phyloP scores from a whole-genome alignment of 1,140 invertebrate genomes.

The Pseudomyrmex dendroicus region DNA sequence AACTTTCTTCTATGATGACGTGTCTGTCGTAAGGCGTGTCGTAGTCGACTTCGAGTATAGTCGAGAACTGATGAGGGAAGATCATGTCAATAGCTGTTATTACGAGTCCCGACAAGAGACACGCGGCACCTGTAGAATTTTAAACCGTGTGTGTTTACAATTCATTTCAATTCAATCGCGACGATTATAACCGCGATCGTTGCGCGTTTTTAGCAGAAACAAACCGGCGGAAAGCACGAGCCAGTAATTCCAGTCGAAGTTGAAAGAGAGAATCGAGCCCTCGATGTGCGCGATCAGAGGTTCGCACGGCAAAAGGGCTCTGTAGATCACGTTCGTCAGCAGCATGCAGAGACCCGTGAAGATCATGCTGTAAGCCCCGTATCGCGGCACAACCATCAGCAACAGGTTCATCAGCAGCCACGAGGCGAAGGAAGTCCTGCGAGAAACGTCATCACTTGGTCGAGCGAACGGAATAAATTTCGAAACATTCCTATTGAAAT shows the following conservation, averaged over 20 bases:
- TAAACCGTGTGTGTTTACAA: no score
- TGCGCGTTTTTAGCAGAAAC: not conserved
- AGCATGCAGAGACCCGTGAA: slow-evolving; percentile 92
- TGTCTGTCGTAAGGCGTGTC: slow-evolving; percentile 97
- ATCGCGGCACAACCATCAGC: slow-evolving; percentile 95
- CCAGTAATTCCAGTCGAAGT: slow-evolving; percentile 97
- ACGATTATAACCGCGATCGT: not conserved
- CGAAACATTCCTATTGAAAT: not conserved
- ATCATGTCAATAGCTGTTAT: slow-evolving; percentile 93
- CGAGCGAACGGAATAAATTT: not conserved
- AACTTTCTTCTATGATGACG: slow-evolving; percentile 95
- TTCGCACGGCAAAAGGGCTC: slow-evolving; percentile 91
- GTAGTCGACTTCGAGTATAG: slow-evolving; percentile 96
- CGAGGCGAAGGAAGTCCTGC: slow-evolving; percentile 93
- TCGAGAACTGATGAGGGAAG: slow-evolving; percentile 96
- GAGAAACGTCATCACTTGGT: slow-evolving; percentile 55
- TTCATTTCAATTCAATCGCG: no score
- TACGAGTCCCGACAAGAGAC: slow-evolving; percentile 90
- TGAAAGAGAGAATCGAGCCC: slow-evolving; percentile 91
- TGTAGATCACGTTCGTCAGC: slow-evolving; percentile 93
- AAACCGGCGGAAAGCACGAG: slow-evolving; percentile 93
- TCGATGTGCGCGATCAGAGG: slow-evolving; percentile 94
- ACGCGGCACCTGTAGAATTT: slow-evolving; percentile 89
- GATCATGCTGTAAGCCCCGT: slow-evolving; percentile 96
- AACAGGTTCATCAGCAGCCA: slow-evolving; percentile 97